Conservation (phyloP, 2,113 vertebrate species). For the Centropristis striata region DNA sequence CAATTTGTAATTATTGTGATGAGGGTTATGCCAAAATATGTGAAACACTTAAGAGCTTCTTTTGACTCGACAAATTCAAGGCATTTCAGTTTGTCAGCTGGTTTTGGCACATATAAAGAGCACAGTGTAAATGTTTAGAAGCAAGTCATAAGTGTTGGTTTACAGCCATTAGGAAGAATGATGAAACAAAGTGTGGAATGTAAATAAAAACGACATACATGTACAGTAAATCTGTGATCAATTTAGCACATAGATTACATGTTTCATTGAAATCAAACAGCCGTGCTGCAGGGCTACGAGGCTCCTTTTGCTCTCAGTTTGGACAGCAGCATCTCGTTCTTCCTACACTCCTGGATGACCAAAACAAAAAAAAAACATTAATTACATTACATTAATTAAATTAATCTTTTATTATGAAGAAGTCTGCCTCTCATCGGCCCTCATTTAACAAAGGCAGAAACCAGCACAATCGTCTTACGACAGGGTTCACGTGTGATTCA, state of each 20-base stretch:
- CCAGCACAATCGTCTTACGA: no score
- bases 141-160: not conserved
- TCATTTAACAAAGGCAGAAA: no score
- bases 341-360: conserved; percentile 91
- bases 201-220: not conserved
- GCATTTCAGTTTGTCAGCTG: not conserved
- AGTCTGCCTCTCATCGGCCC: no score
- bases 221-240: not conserved
- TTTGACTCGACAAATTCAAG: not conserved
- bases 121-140: not conserved
- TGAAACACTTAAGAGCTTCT: not conserved
- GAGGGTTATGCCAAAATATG: not conserved
- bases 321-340: conserved; percentile 94
- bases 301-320: conserved; percentile 89
- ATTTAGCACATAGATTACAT: not conserved
- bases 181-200: not conserved
- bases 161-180: not conserved
- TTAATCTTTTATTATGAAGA: no score
- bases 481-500: no score
- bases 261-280: not conserved
- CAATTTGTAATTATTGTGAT: not conserved
- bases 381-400: not conserved
- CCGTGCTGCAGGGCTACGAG: conserved; percentile 50
- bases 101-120: conserved; percentile 10
- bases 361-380: not conserved